Evolutionary conservation across 2,888 invertebrate genomes (phyloP).

Genomic region (Cryptus armator): DNA sequence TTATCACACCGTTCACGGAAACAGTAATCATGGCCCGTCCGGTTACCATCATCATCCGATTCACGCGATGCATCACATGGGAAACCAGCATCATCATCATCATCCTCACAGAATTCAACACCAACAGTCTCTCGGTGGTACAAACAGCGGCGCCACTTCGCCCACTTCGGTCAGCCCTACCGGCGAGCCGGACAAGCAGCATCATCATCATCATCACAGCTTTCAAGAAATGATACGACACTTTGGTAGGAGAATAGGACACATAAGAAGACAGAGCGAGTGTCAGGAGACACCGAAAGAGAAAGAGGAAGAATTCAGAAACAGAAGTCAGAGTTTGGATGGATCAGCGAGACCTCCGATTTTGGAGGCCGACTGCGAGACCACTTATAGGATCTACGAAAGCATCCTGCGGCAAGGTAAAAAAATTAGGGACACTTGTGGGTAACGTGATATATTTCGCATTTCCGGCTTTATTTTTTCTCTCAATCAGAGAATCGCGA

Average conservation of each 20-base stretch:
- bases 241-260: constrained; percentile 91
- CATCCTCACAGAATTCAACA: constrained; percentile 78
- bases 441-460: no score
- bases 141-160: constrained; percentile 73
- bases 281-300: constrained; percentile 87
- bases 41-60: constrained; percentile 69
- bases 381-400: constrained; percentile 93
- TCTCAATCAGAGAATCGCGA: no score
- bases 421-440: constrained; percentile 4
- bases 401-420: constrained; percentile 91
- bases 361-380: constrained; percentile 91
- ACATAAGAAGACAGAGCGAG: constrained; percentile 88
- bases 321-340: constrained; percentile 93
- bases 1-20: constrained; percentile 83
- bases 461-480: no score
- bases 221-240: constrained; percentile 92
- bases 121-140: constrained; percentile 71
- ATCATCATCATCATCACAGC: constrained; percentile 88
- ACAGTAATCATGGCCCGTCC: constrained; percentile 70
- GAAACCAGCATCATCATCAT: constrained; percentile 80
- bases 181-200: constrained; percentile 78
- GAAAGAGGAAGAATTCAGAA: constrained; percentile 89
- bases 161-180: constrained; percentile 79
- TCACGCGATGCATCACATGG: constrained; percentile 24
- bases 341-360: constrained; percentile 85